Evolutionary conservation across 2,888 invertebrate species (phyloP).

Genomic region (Ophraella communa): DNA sequence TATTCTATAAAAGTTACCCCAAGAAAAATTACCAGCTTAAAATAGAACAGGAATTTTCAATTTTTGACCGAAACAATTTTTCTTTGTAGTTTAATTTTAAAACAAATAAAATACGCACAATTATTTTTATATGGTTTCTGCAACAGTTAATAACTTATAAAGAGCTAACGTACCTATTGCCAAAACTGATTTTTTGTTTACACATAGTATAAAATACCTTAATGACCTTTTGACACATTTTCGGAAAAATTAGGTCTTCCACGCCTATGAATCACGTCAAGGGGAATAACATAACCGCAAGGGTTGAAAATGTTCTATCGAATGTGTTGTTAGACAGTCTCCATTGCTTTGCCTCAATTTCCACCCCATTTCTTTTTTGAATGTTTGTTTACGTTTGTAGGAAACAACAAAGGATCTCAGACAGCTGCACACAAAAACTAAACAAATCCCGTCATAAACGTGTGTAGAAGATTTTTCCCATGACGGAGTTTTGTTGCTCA

Average conservation of each 20-base stretch:
- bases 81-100: no score
- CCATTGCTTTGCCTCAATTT: conserved; percentile 49
- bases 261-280: conserved; percentile 24
- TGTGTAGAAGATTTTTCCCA: conserved; percentile 4
- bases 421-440: conserved; percentile 28
- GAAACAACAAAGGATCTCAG: conserved; percentile 33
- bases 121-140: no score
- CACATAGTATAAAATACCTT: not conserved
- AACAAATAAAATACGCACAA: no score
- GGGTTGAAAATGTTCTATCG: conserved; percentile 50
- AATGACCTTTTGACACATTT: not conserved
- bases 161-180: no score
- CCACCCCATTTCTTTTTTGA: conserved; percentile 41
- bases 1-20: not conserved
- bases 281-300: conserved; percentile 45
- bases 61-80: no score
- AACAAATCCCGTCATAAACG: conserved; percentile 16
- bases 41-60: no score
- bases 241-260: not conserved
- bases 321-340: conserved; percentile 50
- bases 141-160: no score
- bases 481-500: not conserved
- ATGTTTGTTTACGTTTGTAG: conserved; percentile 45
- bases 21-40: no score
- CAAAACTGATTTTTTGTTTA: no score